These are phyloP conservation scores for Poecilus cupreus DNA, from an alignment of 2,888 invertebrate genomes.

Conservation along the genomic window DNA sequence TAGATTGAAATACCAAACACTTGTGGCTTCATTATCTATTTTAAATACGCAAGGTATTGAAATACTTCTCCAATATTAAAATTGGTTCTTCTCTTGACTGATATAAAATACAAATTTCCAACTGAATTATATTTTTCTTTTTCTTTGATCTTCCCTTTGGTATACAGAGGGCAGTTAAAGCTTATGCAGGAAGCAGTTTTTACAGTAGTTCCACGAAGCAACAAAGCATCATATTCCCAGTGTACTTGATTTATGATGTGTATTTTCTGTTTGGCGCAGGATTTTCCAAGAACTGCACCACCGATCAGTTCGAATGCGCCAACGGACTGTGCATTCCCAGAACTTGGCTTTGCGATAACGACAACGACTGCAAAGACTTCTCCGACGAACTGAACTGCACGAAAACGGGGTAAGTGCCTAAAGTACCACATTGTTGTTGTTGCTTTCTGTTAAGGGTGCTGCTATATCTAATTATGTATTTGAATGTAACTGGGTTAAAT, in stretches of 20 bases:
- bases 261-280: slow-evolving; percentile 65
- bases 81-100: too few species aligned
- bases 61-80: too few species aligned
- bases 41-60: too few species aligned
- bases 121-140: not conserved
- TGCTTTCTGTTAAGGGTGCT: not conserved
- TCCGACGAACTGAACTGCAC: slow-evolving; percentile 87
- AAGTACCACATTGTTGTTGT: not conserved
- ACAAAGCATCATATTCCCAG: not conserved
- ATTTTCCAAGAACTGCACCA: slow-evolving; percentile 77
- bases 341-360: slow-evolving; percentile 84
- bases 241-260: not conserved
- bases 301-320: slow-evolving; percentile 83
- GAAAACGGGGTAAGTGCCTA: slow-evolving; percentile 78
- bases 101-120: too few species aligned
- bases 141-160: not conserved
- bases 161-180: not conserved
- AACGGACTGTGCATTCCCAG: slow-evolving; percentile 87
- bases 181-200: not conserved
- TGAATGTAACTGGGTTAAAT: not conserved
- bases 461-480: not conserved
- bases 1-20: too few species aligned
- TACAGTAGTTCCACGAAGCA: not conserved
- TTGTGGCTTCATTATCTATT: too few species aligned
- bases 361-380: slow-evolving; percentile 87